phyloP scores from a whole-genome alignment of 2,888 invertebrate species.

The Pharmacophagus antenor region DNA sequence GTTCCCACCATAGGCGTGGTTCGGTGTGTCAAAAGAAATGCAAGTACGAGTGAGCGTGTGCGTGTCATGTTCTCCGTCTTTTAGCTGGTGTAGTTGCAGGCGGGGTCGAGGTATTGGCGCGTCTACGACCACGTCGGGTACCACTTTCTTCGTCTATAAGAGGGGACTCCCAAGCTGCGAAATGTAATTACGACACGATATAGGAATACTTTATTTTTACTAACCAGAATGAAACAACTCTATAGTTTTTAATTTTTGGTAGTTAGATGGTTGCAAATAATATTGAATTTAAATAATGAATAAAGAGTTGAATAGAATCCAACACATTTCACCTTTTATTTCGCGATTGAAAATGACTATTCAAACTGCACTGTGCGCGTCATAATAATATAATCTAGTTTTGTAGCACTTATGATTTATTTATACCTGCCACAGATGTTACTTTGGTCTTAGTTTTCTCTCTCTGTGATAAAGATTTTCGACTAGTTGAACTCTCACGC shows the following conservation, averaged over 20 bases:
- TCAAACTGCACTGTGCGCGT: too few relatives aligned
- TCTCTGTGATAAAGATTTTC: conserved; percentile 64
- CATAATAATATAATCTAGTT: too few relatives aligned
- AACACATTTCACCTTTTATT: too few relatives aligned
- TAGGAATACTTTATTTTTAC: too few relatives aligned
- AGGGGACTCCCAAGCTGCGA: conserved; percentile 63
- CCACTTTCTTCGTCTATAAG: conserved; percentile 60
- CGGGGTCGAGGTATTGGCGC: conserved; percentile 66
- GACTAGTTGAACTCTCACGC: conserved; percentile 58
- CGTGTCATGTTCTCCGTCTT: conserved; percentile 67
- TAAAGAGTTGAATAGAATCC: too few relatives aligned
- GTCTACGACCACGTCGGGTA: conserved; percentile 60
- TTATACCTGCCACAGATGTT: conserved; percentile 48
- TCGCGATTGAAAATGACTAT: too few relatives aligned
- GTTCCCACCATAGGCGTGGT: conserved; percentile 39
- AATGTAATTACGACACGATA: too few relatives aligned
- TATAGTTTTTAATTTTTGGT: too few relatives aligned
- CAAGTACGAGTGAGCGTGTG: conserved; percentile 50
- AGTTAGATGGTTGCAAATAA: too few relatives aligned
- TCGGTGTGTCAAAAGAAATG: conserved; percentile 62
- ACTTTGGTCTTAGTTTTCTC: conserved; percentile 63
- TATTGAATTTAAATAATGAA: too few relatives aligned
- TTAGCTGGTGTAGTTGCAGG: conserved; percentile 66
- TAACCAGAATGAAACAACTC: not conserved
- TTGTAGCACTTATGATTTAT: too few relatives aligned